phyloP scores from a whole-genome alignment of 64 coral and sea anemone species.

The Cladopsammia gracilis region DNA sequence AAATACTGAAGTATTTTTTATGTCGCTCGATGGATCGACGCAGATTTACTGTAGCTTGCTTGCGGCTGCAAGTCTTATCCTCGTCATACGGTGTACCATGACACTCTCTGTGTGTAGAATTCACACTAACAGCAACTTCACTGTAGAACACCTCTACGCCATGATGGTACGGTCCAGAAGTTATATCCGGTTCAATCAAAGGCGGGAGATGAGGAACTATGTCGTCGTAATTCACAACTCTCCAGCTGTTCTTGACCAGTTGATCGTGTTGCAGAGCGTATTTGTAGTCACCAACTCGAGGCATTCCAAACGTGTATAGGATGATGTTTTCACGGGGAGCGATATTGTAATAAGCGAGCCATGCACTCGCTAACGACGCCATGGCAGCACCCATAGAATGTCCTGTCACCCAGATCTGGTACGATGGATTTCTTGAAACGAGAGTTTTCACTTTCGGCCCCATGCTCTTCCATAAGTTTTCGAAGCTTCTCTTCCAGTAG shows the following conservation, averaged over 20 bases:
- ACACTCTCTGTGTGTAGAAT: slow-evolving; percentile 72
- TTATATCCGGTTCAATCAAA: neutral
- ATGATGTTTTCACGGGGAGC: slow-evolving; percentile 39
- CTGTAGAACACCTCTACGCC: slow-evolving; percentile 68
- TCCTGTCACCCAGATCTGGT: slow-evolving; percentile 75
- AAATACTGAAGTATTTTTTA: slow-evolving; percentile 53
- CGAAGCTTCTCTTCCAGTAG: slow-evolving; percentile 50
- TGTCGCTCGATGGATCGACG: slow-evolving; percentile 8
- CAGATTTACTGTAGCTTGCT: neutral
- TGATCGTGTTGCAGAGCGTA: slow-evolving; percentile 73
- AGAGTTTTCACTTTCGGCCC: slow-evolving; percentile 20
- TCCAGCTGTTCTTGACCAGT: slow-evolving; percentile 65
- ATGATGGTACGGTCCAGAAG: slow-evolving; percentile 58
- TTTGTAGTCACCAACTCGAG: slow-evolving; percentile 72
- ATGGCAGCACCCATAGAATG: slow-evolving; percentile 79
- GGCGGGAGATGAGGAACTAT: slow-evolving; percentile 59
- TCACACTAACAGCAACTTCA: neutral
- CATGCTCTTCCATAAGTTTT: slow-evolving; percentile 8
- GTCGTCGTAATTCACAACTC: slow-evolving; percentile 75
- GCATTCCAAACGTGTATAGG: slow-evolving; percentile 82
- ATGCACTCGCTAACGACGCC: slow-evolving; percentile 73
- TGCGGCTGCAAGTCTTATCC: slow-evolving; percentile 56
- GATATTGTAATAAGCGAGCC: slow-evolving; percentile 44
- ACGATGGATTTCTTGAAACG: slow-evolving; percentile 16
- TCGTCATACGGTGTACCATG: slow-evolving; percentile 71